A percentile compares a stretch with the other conserved stretches of the same genome.
Evolutionary conservation across 2,888 invertebrate genomes (phyloP).

Genomic region (Volucella zonaria): DNA sequence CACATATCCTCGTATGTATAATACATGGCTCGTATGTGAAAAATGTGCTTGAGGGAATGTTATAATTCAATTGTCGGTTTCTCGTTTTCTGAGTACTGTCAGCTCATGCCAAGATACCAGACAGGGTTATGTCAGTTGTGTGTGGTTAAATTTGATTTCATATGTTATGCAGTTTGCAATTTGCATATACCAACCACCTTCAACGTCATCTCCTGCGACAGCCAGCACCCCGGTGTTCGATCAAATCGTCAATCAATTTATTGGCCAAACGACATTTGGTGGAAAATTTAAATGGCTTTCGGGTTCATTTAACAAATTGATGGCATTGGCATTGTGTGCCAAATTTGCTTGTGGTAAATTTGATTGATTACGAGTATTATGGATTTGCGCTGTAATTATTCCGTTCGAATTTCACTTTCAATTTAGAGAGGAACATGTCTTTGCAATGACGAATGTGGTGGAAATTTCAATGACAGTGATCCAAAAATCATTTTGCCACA

Average conservation of each 20-base stretch:
- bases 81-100: neutral
- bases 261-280: slow-evolving; percentile 17
- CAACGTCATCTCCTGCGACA: neutral
- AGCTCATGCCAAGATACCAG: neutral
- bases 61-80: slow-evolving; percentile 25
- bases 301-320: slow-evolving; percentile 43
- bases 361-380: too few species aligned
- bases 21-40: neutral
- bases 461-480: too few species aligned
- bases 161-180: slow-evolving; percentile 5
- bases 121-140: neutral
- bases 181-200: neutral
- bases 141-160: slow-evolving; percentile 26
- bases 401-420: too few species aligned
- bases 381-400: too few species aligned
- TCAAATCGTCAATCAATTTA: slow-evolving; percentile 51
- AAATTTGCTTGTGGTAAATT: too few species aligned
- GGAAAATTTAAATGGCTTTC: slow-evolving; percentile 50
- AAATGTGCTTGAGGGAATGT: neutral
- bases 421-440: too few species aligned
- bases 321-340: neutral
- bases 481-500: too few species aligned
- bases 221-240: neutral
- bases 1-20: neutral
- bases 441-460: too few species aligned